phyloP scores from a whole-genome alignment of 1,140 invertebrate genomes.

The Wasmannia auropunctata region DNA sequence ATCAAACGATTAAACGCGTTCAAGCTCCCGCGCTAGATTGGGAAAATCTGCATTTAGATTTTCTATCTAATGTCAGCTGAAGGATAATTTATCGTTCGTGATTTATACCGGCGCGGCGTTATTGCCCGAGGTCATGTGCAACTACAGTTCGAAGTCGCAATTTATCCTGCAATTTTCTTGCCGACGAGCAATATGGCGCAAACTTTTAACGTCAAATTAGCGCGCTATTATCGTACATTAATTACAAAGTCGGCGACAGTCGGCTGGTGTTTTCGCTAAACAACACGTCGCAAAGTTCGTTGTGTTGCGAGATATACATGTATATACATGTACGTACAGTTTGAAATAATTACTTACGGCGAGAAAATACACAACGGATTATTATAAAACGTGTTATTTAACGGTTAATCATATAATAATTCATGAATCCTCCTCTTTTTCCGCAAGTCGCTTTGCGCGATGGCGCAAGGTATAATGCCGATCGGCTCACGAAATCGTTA shows the following conservation, averaged over 20 bases:
- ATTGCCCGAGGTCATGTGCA: constrained; percentile 5
- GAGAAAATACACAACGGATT: neutral
- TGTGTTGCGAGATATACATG: neutral
- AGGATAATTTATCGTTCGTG: constrained; percentile 50
- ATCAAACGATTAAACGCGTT: constrained; percentile 44
- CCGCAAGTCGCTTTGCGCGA: neutral
- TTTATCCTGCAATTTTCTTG: constrained; percentile 47
- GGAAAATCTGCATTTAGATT: constrained; percentile 49
- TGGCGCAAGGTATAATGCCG: neutral
- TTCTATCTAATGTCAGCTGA: constrained; percentile 20
- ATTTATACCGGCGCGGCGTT: constrained; percentile 32
- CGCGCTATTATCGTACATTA: constrained; percentile 40
- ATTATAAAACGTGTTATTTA: constrained; percentile 50
- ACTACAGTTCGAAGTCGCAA: constrained; percentile 16
- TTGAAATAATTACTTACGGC: neutral
- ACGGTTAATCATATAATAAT: constrained; percentile 6
- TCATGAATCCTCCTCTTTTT: constrained; percentile 9
- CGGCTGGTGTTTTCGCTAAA: neutral
- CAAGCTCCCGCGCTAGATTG: constrained; percentile 21
- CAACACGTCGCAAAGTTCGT: neutral
- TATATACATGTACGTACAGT: no score
- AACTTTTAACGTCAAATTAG: constrained; percentile 56
- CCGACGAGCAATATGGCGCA: neutral
- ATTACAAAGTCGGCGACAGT: constrained; percentile 36
- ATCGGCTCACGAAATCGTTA: constrained; percentile 51